These are phyloP conservation scores for Mesaphorura yosii DNA, from an alignment of 1,140 invertebrate genomes.

Conservation along the genomic window DNA sequence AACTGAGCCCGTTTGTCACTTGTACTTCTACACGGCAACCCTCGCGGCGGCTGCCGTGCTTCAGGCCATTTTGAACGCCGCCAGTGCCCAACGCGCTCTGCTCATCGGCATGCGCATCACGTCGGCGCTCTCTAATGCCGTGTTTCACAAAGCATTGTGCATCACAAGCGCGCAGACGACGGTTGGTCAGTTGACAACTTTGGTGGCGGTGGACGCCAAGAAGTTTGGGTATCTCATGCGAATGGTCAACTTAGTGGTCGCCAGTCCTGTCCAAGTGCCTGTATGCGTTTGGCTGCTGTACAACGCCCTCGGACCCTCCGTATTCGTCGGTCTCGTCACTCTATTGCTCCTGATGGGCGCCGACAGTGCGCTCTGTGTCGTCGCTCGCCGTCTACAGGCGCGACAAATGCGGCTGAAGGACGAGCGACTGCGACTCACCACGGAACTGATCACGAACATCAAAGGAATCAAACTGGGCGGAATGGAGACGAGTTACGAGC, in stretches of 20 bases:
- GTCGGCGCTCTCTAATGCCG: constrained; percentile 79
- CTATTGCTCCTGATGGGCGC: constrained; percentile 43
- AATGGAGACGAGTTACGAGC: constrained; percentile 34
- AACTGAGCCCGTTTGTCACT: too few species aligned
- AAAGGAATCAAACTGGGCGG: constrained; percentile 32
- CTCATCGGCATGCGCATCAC: constrained; percentile 80
- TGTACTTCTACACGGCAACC: constrained; percentile 62
- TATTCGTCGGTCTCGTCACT: constrained; percentile 44
- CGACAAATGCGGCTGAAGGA: constrained; percentile 37
- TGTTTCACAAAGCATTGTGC: constrained; percentile 71
- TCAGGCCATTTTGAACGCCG: constrained; percentile 78
- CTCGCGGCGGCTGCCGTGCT: constrained; percentile 65
- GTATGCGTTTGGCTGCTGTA: constrained; percentile 45
- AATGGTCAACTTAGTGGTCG: constrained; percentile 49
- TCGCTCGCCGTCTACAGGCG: constrained; percentile 36
- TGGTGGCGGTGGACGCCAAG: constrained; percentile 46
- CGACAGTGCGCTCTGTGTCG: constrained; percentile 42
- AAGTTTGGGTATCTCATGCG: constrained; percentile 38
- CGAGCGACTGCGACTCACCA: constrained; percentile 41
- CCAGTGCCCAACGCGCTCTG: constrained; percentile 83
- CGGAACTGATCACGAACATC: constrained; percentile 29
- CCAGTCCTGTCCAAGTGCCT: constrained; percentile 48
- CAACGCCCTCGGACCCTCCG: constrained; percentile 49
- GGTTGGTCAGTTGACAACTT: constrained; percentile 44
- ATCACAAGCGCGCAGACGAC: constrained; percentile 56